Base-by-base conservation (phyloP, 1,140 invertebrate species). In the Hetaerina americana region DNA sequence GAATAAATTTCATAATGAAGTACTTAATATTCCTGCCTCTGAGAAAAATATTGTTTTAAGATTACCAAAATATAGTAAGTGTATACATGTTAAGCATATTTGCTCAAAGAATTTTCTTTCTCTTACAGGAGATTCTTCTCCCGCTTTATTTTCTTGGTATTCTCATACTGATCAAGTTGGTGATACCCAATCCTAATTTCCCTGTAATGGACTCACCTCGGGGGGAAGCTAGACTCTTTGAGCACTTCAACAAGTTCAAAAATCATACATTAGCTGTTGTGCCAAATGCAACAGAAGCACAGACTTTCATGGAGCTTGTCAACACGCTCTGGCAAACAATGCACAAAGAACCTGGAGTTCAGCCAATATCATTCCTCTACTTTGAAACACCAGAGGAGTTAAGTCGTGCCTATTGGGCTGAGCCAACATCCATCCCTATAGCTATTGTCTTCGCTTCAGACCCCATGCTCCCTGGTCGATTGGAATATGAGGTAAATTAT, bases 181-280 rank as follows among this genome's bases (percentile, higher is more conserved):
- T 88, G 72, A 86, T 90, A 76, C 89, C 89, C 25, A 90, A 90
- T 79, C 89, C 89, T 69, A 89, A 89, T 80, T 90, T 90, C 80
- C 89, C 88, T 0, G 85, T 85, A 75, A 87, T 90, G 74, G 82
- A 80, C 49, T 85, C 83, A 29, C 85, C 85, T 26, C 83, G 84
- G 68, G 85, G 83, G 31, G 82, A 87, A 70, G 81, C 84, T 6
- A 80, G 84, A 71, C 80, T 90, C 73, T 87, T 88, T 72, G 83
- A 87, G 72, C 82, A 86, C 77, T 87, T 87, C 74, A 83, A 85
- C 76, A 82, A 84, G 66, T 82, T 85, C 67, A 85, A 83, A 74
- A 87, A 87, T 76, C 85, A 85, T 74, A 87, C 85, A 0, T 84
- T 91, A 26, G 88, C 88, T 18, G 85, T 91, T 10, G 88, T 89